Conservation (phyloP, 2,797 vertebrate genomes). For the Psittacula derbiana region DNA sequence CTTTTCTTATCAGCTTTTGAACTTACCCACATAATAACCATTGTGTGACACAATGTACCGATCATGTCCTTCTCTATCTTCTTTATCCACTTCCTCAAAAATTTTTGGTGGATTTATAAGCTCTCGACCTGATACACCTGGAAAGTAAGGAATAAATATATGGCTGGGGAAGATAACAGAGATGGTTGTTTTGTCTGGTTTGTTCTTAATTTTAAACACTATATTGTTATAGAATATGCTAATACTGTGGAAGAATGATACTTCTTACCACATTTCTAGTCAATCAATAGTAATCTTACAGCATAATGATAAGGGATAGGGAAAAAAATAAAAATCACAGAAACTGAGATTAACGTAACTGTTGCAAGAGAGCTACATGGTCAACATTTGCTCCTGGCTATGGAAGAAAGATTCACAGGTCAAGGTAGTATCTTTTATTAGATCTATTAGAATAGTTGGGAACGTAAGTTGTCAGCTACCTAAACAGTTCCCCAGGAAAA, state of each 20-base stretch:
- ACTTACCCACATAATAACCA: slow-evolving; percentile 76
- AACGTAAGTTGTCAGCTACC: background rate
- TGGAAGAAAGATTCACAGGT: background rate
- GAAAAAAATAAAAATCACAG: background rate
- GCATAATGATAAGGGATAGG: background rate
- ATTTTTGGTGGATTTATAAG: slow-evolving; percentile 85
- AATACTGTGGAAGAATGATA: background rate
- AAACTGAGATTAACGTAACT: background rate
- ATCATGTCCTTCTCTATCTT: slow-evolving; percentile 77
- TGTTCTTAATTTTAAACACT: background rate
- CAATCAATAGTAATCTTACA: background rate
- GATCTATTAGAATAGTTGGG: background rate
- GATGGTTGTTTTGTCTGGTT: background rate
- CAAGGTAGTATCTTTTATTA: background rate
- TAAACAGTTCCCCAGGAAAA: background rate
- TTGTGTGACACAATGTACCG: slow-evolving; percentile 81
- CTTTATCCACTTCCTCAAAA: slow-evolving; percentile 76
- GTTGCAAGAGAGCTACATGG: background rate
- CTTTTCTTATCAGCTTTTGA: background rate
- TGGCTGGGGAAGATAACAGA: background rate
- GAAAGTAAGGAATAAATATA: slow-evolving; percentile 1
- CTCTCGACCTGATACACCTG: slow-evolving; percentile 66
- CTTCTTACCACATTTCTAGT: background rate
- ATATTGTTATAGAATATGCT: background rate
- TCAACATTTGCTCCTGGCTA: background rate